Conservation (phyloP, 2,113 vertebrate genomes). For the Gallinago media region DNA sequence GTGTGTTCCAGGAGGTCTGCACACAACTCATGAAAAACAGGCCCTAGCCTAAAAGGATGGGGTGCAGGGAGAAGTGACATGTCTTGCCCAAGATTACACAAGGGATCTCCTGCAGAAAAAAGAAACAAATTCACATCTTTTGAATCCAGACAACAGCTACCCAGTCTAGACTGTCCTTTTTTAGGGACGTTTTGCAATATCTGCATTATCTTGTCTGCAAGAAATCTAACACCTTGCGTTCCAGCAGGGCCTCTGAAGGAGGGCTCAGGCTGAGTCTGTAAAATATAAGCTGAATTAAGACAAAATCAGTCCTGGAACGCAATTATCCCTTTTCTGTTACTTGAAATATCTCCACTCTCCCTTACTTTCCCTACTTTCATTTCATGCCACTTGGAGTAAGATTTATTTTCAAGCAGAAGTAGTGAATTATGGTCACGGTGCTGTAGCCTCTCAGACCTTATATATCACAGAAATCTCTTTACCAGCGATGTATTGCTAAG, state of each 20-base stretch:
- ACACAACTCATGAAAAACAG: background rate
- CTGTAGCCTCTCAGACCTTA: background rate
- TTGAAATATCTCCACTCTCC: conserved; percentile 18
- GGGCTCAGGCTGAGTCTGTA: background rate
- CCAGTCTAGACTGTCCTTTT: background rate
- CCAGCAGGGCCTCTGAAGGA: background rate
- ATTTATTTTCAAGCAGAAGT: conserved; percentile 51
- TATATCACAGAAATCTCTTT: conserved; percentile 63
- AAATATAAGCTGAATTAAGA: conserved; percentile 50
- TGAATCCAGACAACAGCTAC: background rate
- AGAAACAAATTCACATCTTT: background rate
- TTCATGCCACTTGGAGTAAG: conserved; percentile 45
- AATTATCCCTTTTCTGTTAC: background rate
- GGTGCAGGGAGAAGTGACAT: accelerated
- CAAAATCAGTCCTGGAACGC: background rate
- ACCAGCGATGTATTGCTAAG: background rate
- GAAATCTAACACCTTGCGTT: background rate
- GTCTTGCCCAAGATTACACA: background rate
- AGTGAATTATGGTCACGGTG: conserved; percentile 20
- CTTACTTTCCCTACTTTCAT: conserved; percentile 10
- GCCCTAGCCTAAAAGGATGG: background rate
- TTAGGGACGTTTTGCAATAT: background rate
- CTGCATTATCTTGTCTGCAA: background rate
- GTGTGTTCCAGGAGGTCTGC: background rate
- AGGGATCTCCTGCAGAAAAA: background rate